Conservation (phyloP, 2,888 invertebrate genomes). For the Agrotis ipsilon region DNA sequence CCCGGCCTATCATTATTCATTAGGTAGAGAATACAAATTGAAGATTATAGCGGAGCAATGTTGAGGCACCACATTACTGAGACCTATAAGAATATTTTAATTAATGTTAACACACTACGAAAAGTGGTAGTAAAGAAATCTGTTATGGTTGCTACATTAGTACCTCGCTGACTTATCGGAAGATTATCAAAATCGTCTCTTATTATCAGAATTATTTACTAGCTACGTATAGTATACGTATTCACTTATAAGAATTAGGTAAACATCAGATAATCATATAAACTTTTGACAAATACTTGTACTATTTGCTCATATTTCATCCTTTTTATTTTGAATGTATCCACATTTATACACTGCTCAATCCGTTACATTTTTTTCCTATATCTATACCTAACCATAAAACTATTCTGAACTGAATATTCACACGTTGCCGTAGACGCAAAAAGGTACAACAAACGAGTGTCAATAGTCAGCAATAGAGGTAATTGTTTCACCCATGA, state of each 20-base stretch:
- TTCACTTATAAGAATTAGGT: too few relatives aligned
- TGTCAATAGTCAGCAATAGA: slow-evolving; percentile 30
- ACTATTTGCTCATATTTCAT: background rate
- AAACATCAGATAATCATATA: background rate
- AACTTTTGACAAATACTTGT: background rate
- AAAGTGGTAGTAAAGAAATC: background rate
- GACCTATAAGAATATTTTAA: slow-evolving; percentile 1
- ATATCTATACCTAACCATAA: background rate
- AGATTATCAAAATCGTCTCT: background rate
- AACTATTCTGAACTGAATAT: background rate
- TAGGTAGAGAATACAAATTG: slow-evolving; percentile 26
- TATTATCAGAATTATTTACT: too few relatives aligned
- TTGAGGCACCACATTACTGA: background rate
- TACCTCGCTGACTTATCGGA: background rate
- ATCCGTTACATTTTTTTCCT: background rate
- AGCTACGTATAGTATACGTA: too few relatives aligned
- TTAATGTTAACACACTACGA: background rate
- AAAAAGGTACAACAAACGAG: slow-evolving; percentile 12
- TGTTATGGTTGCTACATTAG: background rate
- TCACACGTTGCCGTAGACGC: background rate
- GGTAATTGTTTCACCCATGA: slow-evolving; percentile 77
- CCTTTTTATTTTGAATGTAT: too few relatives aligned
- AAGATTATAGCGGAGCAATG: background rate
- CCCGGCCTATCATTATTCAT: slow-evolving; percentile 26
- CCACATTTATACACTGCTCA: too few relatives aligned